Percentiles rank a stretch among this genome's conserved stretches.
These are phyloP conservation scores for Athrips mouffetella DNA, from an alignment of 2,888 invertebrate species.

Conservation along the genomic window DNA sequence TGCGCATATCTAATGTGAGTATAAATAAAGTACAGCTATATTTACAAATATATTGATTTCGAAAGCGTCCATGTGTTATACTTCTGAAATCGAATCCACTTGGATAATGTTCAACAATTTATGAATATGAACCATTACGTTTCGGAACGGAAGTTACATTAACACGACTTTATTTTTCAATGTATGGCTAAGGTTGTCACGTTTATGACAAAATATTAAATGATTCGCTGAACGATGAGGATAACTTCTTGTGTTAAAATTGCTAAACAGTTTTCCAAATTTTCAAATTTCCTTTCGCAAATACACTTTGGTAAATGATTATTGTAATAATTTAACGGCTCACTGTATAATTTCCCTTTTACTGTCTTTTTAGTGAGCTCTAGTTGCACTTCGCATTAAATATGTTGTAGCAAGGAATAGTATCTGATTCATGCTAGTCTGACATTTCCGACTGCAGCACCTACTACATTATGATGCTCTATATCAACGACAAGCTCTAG, in stretches of 20 bases:
- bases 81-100: constrained; percentile 1
- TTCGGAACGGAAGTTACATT: too few relatives aligned
- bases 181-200: too few relatives aligned
- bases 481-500: background rate
- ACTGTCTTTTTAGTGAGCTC: background rate
- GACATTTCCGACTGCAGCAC: constrained; percentile 37
- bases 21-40: too few relatives aligned
- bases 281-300: too few relatives aligned
- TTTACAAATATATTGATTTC: background rate
- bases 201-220: too few relatives aligned
- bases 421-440: constrained; percentile 19
- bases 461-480: background rate
- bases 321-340: too few relatives aligned
- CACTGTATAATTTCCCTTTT: too few relatives aligned
- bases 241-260: too few relatives aligned
- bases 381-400: constrained; percentile 3
- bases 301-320: too few relatives aligned
- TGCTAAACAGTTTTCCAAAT: too few relatives aligned
- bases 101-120: constrained; percentile 12
- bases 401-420: constrained; percentile 14
- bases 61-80: background rate
- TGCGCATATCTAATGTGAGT: constrained; percentile 21
- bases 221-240: too few relatives aligned
- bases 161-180: too few relatives aligned
- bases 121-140: background rate